These are phyloP conservation scores for Liopterus haemorrhoidalis DNA, from an alignment of 2,888 invertebrate species.

Conservation along the genomic window DNA sequence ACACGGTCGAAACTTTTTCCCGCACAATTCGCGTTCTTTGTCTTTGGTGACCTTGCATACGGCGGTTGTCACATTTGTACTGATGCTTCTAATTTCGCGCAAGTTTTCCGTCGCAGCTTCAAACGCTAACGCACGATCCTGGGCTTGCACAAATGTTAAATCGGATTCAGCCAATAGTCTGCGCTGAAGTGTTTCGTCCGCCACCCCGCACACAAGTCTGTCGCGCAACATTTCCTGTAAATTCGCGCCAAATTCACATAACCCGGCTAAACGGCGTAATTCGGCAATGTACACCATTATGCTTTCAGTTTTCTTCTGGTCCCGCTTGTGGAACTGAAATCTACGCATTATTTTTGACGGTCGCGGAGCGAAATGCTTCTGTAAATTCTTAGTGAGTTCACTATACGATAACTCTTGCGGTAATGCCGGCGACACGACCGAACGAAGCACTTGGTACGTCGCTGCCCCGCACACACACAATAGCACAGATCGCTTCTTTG, in stretches of 20 bases:
- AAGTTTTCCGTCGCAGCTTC: conserved; percentile 11
- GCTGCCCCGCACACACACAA: too few species aligned
- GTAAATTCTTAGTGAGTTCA: conserved; percentile 9
- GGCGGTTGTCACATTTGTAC: not conserved
- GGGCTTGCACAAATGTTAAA: conserved; percentile 6
- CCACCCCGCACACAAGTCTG: conserved; percentile 9
- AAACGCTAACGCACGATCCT: conserved; percentile 6
- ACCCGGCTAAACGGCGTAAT: conserved; percentile 8
- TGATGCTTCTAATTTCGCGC: not conserved
- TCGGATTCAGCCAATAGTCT: conserved; percentile 11
- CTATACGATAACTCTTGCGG: too few species aligned
- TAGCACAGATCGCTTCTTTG: too few species aligned
- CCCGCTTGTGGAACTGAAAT: conserved; percentile 16
- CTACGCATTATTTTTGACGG: conserved; percentile 12
- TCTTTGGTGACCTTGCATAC: not conserved
- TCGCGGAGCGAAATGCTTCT: conserved; percentile 5
- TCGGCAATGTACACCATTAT: conserved; percentile 1
- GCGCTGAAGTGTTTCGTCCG: conserved; percentile 6
- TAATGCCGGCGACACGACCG: too few species aligned
- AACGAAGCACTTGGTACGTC: too few species aligned
- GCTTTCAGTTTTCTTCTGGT: conserved; percentile 4
- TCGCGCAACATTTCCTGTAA: conserved; percentile 14
- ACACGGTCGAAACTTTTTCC: too few species aligned
- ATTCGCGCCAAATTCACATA: conserved; percentile 8
- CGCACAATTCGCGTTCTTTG: too few species aligned